Base-by-base conservation (phyloP, 2,797 vertebrate species). In the Picus viridis region DNA sequence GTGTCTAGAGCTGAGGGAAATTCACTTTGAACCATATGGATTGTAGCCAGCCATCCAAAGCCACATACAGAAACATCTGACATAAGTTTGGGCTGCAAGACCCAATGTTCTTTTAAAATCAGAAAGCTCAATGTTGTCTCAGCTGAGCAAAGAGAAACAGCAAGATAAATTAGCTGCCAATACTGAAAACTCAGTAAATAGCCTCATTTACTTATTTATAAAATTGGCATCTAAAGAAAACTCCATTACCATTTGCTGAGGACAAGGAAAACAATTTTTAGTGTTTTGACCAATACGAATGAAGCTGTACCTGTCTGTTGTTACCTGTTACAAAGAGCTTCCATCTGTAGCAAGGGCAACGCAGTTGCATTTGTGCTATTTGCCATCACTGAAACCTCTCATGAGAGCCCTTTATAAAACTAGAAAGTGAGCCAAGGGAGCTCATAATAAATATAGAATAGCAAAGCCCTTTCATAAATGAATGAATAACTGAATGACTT, bases 1-100 rank as follows among this genome's bases (percentile, higher is more conserved):
- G 15, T 80, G 24, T 45, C 77, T 83, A 68, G 7, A 18, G 81
- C 49, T 43, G 76, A 78, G 54, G 41, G 56, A 86, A 95, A 88
- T 90, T 76, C 63, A 68, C 53, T 94, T 88, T 63, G 71, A 90
- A 88, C n/a, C 64, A 45, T 57, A 49, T 24, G 41, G 47, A 83
- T 39, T 83, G 58, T n/a, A 83, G 76, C 77, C 81, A 77, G 56
- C 54, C 39, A 70, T 77, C 79, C 90, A 93, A 88, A 94, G 43
- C 70, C 86, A 78, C 39, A 26, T 32, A 49, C 1, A 62, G 61
- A 85, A 91, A 78, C 36, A 83, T 10, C 7, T 62, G 49, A 88
- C 32, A 2, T 8, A 85, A 56, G 3, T 24, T 65, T 54, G 34
- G 63, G 56, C 86, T 69, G 36, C 39, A 89, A 62, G 69, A 41